These are phyloP conservation scores for Tychaedon coryphoeus DNA, from an alignment of 2,113 vertebrate species.

Conservation along the genomic window DNA sequence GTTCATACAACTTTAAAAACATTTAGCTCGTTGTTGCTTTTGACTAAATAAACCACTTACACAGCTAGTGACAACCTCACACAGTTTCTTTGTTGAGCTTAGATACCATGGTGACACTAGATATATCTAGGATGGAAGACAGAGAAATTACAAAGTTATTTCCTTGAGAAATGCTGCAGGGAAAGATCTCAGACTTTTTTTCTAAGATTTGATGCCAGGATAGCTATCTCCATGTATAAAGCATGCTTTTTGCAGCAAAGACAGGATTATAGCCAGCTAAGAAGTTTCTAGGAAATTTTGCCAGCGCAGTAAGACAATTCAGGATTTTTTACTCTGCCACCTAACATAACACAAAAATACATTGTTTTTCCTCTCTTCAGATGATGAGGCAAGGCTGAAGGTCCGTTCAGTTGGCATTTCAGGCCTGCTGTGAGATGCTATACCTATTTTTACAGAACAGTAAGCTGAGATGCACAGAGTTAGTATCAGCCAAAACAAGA, in stretches of 20 bases:
- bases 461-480: not conserved
- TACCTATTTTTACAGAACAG: not conserved
- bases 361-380: not conserved
- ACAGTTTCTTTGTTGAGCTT: not conserved
- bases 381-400: not conserved
- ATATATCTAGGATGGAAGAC: constrained; percentile 11
- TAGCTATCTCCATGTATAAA: not conserved
- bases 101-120: constrained; percentile 16
- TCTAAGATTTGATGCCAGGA: not conserved
- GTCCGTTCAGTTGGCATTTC: not conserved
- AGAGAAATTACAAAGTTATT: constrained; percentile 12
- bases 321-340: not conserved
- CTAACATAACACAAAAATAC: not conserved
- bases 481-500: not conserved
- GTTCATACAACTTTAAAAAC: not conserved
- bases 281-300: not conserved
- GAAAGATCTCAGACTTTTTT: not conserved
- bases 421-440: not conserved
- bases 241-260: not conserved
- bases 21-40: not conserved
- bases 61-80: not conserved
- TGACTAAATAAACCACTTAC: not conserved
- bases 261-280: not conserved
- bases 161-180: not conserved
- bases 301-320: not conserved